Base-by-base conservation (phyloP, 2,888 invertebrate genomes). In the Pristionchus fissidentatus region DNA sequence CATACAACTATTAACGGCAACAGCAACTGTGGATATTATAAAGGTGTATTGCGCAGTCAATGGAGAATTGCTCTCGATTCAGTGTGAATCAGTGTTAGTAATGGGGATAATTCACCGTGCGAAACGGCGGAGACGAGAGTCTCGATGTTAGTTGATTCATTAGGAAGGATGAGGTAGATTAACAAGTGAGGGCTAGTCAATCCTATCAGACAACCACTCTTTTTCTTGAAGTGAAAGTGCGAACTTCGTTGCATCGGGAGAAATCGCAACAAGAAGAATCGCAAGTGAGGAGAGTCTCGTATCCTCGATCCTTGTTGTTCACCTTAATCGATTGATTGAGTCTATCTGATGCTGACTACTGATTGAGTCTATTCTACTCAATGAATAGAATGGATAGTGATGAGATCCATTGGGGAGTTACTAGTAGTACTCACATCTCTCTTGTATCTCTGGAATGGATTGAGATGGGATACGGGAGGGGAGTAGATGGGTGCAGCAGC, bases 231-330 rank as follows among this genome's bases (percentile, higher is more conserved):
- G 49, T 77, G 35, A 77, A 35, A 3, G 15, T 46, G 15, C 77
- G 46, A 49, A 81, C 66, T 66, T 81, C 62, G 35, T 81, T n/a
- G 46, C 81, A 81, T 46, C 81, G 43, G 19, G 62, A 43, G 66
- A 81, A 81, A 35, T 81, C 81, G n/a, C 81, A 81, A 35, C 81
- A 81, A 29, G 81, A 66, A 10, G 81, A 81, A 81, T 81, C 81
- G 26, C 81, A 81, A 62, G 81, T 81, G 66, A 81, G 49, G n/a
- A 81, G 66, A 66, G 81, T 52, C 49, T 81, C 81, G 55, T 78
- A 78, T 57, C 79, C 79, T 57, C 77, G 77, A 15, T 32, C 73
- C 41, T 22, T 75, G 29, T 75, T 75, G 22, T 75, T 75, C 29
- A 75, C 46, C 75, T 75, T 7, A 75, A 46, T 26, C n/a, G 22